Conservation (phyloP, 2,113 vertebrate species). For the Rhinolophus sinicus region DNA sequence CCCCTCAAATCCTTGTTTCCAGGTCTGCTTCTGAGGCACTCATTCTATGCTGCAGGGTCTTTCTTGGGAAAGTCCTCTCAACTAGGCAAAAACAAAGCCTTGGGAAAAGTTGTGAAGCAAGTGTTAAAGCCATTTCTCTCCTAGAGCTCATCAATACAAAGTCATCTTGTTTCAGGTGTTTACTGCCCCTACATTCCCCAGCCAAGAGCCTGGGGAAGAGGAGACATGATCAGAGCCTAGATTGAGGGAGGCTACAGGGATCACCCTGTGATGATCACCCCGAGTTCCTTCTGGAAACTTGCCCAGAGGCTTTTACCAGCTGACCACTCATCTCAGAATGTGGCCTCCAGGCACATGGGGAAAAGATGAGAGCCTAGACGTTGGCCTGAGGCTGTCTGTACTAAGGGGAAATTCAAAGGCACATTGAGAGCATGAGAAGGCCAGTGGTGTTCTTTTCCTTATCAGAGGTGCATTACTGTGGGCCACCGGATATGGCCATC, state of each 20-base stretch:
- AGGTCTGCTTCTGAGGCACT: background rate
- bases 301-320: no score
- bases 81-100: background rate
- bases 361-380: no score
- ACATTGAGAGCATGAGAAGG: background rate
- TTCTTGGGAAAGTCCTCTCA: background rate
- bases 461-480: background rate
- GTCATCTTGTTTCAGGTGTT: background rate
- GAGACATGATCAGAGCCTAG: background rate
- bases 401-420: background rate
- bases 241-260: fast-evolving
- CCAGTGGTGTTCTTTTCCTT: background rate
- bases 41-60: background rate
- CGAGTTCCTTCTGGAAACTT: background rate
- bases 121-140: background rate
- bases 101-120: background rate
- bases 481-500: background rate
- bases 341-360: background rate
- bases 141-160: background rate
- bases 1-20: background rate
- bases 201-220: background rate
- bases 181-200: background rate
- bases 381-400: background rate
- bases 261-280: no score
- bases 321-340: background rate